These are phyloP conservation scores for Ctenicera cuprea DNA, from an alignment of 2,888 invertebrate genomes.

Conservation along the genomic window DNA sequence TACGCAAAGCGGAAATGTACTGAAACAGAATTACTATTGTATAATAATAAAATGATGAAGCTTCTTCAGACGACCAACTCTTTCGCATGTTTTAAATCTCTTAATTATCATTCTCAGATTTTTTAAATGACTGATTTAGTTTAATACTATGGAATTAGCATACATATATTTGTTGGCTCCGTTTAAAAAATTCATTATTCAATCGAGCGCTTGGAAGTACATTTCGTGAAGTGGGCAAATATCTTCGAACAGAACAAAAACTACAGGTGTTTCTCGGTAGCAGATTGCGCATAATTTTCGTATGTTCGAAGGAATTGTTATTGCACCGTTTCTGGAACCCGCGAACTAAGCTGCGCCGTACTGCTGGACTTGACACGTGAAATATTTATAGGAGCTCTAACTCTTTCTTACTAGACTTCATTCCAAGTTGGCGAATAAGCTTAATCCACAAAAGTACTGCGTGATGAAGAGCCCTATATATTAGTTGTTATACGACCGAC, in stretches of 20 bases:
- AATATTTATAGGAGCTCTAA: slow-evolving; percentile 67
- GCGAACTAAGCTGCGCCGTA: slow-evolving; percentile 63
- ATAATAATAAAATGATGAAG: no score
- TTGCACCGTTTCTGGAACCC: slow-evolving; percentile 44
- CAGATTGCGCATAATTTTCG: slow-evolving; percentile 46
- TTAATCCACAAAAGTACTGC: slow-evolving; percentile 67
- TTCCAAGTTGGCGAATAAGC: slow-evolving; percentile 67
- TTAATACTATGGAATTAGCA: no score
- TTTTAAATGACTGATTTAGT: no score
- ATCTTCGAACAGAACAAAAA: not conserved
- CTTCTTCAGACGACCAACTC: no score
- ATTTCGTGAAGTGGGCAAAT: not conserved
- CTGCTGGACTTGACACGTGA: slow-evolving; percentile 67
- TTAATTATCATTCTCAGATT: no score
- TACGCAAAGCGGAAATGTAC: no score
- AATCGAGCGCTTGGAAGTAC: not conserved
- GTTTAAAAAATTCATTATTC: not conserved
- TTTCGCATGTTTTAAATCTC: no score
- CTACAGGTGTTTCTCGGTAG: slow-evolving; percentile 44
- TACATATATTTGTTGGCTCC: no score
- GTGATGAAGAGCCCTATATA: slow-evolving; percentile 66
- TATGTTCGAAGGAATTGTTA: slow-evolving; percentile 42
- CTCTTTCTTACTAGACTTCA: slow-evolving; percentile 66
- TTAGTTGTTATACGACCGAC: slow-evolving; percentile 54
- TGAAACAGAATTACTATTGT: no score